Base-by-base conservation (phyloP, 2,888 invertebrate genomes). In the Ennomos erosarius region DNA sequence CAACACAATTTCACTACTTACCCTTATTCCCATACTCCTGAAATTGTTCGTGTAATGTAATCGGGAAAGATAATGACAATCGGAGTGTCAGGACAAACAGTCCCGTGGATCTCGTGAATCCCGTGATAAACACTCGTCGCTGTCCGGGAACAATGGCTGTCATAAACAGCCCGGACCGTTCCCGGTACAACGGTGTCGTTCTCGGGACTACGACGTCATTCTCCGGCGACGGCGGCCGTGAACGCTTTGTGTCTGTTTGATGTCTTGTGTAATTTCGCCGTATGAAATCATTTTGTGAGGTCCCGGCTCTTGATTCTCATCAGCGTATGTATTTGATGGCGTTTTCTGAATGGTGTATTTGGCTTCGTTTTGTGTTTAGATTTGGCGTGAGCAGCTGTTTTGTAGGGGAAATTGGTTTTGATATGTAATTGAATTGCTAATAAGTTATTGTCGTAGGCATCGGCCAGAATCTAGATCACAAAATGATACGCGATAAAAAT, bases 51-150 rank as follows among this genome's bases (percentile, higher is more conserved):
- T 62, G 68, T 64, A 66, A 68, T 62, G 68, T 64, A 66, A 68
- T 68, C 66, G 62, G 54, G 54, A 38, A 45, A 66, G 66, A 68
- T 68, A 68, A 68, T 68, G 68, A 66, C 62, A 57, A 62, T 60
- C 55, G 50, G 49, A 47, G 61, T 59, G 61, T 47, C 56, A 46
- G 62, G 60, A 52, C 60, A 56, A 64, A 65, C 60, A 61, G 54
- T 53, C 40, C 40, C 50, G 8, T 9, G 50, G 50, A 47, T 47
- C 47, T 9, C 35, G 35, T 10, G 43, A 9, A 39, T 40, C 37
- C 48, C 6, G 62, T 62, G 69, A 67, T 65, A 67, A 69, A 65
- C 69, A 69, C 67, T 69, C 61, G 66, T 59, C 66, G 11, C 26
- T 13, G 51, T 39, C 35, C 42, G 36, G 59, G 51, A 52, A 60